Evolutionary conservation across 2,888 invertebrate species (phyloP).

Genomic region (Agonopterix arenella): DNA sequence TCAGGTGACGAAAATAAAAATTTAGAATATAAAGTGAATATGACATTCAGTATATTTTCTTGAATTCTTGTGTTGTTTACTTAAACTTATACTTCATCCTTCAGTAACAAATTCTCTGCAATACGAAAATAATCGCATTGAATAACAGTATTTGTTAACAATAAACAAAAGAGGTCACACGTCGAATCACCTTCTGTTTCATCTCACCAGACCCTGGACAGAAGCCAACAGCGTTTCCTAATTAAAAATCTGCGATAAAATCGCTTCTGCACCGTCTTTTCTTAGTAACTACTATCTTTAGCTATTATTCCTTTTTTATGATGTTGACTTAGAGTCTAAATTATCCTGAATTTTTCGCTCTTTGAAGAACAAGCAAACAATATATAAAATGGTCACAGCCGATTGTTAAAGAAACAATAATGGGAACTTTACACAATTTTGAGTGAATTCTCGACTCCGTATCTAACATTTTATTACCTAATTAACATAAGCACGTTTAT

Average conservation of each 20-base stretch:
- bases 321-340: neutral
- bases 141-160: constrained; percentile 18
- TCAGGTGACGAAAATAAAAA: no score
- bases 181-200: constrained; percentile 17
- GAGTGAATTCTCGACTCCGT: no score
- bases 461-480: no score
- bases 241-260: constrained; percentile 30
- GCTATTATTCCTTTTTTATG: no score
- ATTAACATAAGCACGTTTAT: no score
- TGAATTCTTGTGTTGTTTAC: no score
- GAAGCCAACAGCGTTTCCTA: constrained; percentile 28
- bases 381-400: constrained; percentile 1
- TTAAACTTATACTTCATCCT: no score
- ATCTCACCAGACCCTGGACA: constrained; percentile 23
- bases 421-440: constrained; percentile 2
- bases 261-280: constrained; percentile 11
- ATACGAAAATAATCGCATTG: neutral
- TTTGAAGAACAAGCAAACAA: constrained; percentile 4
- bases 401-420: constrained; percentile 3
- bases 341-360: neutral
- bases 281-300: constrained; percentile 13
- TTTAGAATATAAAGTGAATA: no score
- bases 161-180: constrained; percentile 25
- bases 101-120: no score
- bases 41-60: no score